Evolutionary conservation across 2,113 vertebrate species (phyloP).

Genomic region (Mormyrus iriodes): DNA sequence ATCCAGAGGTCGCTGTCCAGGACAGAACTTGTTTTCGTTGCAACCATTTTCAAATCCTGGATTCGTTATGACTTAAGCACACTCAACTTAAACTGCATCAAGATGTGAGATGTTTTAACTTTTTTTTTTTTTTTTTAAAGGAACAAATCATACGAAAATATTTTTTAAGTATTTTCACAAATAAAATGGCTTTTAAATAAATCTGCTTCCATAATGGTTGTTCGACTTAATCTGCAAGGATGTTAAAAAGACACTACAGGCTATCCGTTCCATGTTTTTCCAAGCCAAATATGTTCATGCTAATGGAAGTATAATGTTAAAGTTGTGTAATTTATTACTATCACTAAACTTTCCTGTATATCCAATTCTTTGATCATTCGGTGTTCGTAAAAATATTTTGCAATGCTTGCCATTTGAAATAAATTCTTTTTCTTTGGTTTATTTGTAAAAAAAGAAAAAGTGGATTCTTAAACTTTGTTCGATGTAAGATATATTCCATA

Average conservation of each 20-base stretch:
- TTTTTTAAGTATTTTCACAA: slow-evolving; percentile 85
- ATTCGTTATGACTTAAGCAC: slow-evolving; percentile 91
- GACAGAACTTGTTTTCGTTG: slow-evolving; percentile 72
- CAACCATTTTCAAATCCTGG: slow-evolving; percentile 74
- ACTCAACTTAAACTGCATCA: slow-evolving; percentile 82
- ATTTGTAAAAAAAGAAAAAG: slow-evolving; percentile 64
- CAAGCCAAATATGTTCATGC: slow-evolving; percentile 77
- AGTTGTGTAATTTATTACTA: slow-evolving; percentile 78
- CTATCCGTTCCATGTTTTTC: slow-evolving; percentile 64
- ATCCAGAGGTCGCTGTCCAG: slow-evolving; percentile 66
- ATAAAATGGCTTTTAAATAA: slow-evolving; percentile 80
- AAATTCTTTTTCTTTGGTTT: slow-evolving; percentile 74
- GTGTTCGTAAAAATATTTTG: slow-evolving; percentile 78
- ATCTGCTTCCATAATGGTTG: slow-evolving; percentile 77
- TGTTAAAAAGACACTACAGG: slow-evolving; percentile 60
- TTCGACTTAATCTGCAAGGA: slow-evolving; percentile 50
- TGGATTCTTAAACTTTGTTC: slow-evolving; percentile 23
- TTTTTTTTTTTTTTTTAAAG: slow-evolving; percentile 63
- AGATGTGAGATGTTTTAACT: slow-evolving; percentile 70
- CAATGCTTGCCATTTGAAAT: slow-evolving; percentile 77
- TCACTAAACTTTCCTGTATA: slow-evolving; percentile 79
- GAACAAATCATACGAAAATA: slow-evolving; percentile 59
- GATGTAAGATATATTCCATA: slow-evolving; percentile 29
- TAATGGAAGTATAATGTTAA: slow-evolving; percentile 61
- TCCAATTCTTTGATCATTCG: slow-evolving; percentile 79